These are phyloP conservation scores for Aleiodes testaceus DNA, from an alignment of 2,888 invertebrate genomes.

Conservation along the genomic window DNA sequence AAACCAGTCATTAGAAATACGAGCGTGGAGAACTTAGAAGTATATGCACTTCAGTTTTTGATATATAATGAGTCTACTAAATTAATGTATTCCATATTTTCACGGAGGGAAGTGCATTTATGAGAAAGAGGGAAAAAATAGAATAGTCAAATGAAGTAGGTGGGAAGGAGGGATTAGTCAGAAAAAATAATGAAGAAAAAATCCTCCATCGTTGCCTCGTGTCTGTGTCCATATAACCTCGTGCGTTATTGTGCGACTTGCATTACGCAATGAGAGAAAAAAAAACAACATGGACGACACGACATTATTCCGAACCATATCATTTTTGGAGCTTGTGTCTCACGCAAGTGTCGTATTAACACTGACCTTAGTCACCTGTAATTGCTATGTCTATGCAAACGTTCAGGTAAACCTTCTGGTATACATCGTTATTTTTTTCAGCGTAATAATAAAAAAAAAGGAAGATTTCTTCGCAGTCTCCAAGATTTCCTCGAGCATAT, in stretches of 20 bases:
- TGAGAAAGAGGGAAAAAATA: not conserved
- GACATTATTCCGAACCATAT: slow-evolving; percentile 63
- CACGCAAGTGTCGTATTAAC: slow-evolving; percentile 71
- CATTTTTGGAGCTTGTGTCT: slow-evolving; percentile 71
- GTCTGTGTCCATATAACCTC: slow-evolving; percentile 2
- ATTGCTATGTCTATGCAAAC: slow-evolving; percentile 63
- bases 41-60: slow-evolving; percentile 22
- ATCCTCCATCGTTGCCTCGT: slow-evolving; percentile 19
- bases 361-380: slow-evolving; percentile 72
- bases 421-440: no score
- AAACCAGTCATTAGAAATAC: slow-evolving; percentile 58
- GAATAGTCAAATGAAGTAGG: not conserved
- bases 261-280: slow-evolving; percentile 47
- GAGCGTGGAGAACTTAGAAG: slow-evolving; percentile 58
- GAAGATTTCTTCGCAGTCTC: no score
- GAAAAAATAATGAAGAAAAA: no score
- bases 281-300: slow-evolving; percentile 43
- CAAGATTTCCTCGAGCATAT: no score
- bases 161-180: no score
- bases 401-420: slow-evolving; percentile 37
- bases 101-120: not conserved
- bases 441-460: no score
- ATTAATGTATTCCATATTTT: slow-evolving; percentile 59
- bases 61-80: slow-evolving; percentile 57
- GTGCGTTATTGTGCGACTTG: slow-evolving; percentile 45